Conservation (phyloP, 2,797 vertebrate species). For the Danio choprae region DNA sequence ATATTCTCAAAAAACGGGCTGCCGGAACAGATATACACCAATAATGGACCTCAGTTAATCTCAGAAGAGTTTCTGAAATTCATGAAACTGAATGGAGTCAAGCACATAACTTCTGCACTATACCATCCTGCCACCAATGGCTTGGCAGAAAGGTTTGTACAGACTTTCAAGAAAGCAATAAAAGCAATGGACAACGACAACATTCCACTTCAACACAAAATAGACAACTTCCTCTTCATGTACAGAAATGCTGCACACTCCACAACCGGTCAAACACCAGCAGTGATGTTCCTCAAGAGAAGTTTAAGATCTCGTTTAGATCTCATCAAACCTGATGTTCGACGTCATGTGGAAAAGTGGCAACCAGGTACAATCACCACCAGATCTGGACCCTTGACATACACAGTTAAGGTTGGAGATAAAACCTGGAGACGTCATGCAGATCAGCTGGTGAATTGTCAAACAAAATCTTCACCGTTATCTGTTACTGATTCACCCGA, state of each 20-base stretch:
- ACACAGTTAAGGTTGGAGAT: neutral
- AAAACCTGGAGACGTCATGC: slow-evolving; percentile 3
- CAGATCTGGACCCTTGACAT: slow-evolving; percentile 27
- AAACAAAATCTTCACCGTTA: neutral
- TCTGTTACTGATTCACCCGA: neutral
- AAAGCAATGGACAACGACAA: slow-evolving; percentile 61
- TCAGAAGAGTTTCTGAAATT: slow-evolving; percentile 58
- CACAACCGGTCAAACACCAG: slow-evolving; percentile 63
- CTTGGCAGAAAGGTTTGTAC: slow-evolving; percentile 54
- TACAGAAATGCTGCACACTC: slow-evolving; percentile 53
- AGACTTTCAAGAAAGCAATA: slow-evolving; percentile 48
- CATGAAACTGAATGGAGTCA: slow-evolving; percentile 45
- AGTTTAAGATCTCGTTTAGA: slow-evolving; percentile 19
- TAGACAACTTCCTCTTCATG: slow-evolving; percentile 50
- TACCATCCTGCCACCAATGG: slow-evolving; percentile 39
- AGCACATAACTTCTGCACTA: neutral
- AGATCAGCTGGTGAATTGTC: slow-evolving; percentile 16
- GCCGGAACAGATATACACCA: slow-evolving; percentile 46
- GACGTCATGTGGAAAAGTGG: neutral
- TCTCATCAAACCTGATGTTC: neutral
- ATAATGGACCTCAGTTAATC: slow-evolving; percentile 60
- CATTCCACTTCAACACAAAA: slow-evolving; percentile 52
- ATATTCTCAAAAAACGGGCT: neutral
- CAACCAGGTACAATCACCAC: neutral
- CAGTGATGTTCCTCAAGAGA: slow-evolving; percentile 24